These are phyloP conservation scores for Muntiacus reevesi DNA, from an alignment of 2,113 vertebrate species.

Conservation along the genomic window DNA sequence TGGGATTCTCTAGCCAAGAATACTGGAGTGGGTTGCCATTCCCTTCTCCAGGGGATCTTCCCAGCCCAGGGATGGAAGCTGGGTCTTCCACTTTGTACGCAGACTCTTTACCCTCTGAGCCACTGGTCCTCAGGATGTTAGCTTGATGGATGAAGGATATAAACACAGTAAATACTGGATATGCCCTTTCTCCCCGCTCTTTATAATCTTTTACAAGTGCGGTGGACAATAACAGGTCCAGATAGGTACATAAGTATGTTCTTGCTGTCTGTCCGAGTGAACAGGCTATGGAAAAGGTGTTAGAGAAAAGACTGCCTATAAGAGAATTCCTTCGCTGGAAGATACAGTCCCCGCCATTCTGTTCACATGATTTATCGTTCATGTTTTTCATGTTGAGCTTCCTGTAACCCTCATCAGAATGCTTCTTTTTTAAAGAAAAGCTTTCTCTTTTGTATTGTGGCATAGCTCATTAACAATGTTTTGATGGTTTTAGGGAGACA, in stretches of 20 bases:
- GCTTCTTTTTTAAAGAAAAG: not conserved
- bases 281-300: accelerated
- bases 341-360: accelerated
- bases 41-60: not conserved
- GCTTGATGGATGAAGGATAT: not conserved
- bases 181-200: accelerated
- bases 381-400: not conserved
- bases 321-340: not conserved
- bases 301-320: accelerated
- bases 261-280: not conserved
- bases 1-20: not conserved
- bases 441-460: not conserved
- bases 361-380: accelerated
- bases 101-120: not conserved
- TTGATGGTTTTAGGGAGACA: not conserved
- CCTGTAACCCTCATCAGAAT: not conserved
- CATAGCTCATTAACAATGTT: accelerated
- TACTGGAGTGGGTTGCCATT: not conserved
- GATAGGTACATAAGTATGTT: accelerated
- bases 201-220: accelerated
- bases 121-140: not conserved
- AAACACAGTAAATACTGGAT: accelerated
- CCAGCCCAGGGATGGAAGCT: accelerated
- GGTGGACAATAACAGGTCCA: accelerated
- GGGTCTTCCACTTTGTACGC: not conserved